Evolutionary conservation across 2,888 invertebrate genomes (phyloP), one percentile per base, ranked within the genome.

Genomic region (Trissolcus japonicus): DNA sequence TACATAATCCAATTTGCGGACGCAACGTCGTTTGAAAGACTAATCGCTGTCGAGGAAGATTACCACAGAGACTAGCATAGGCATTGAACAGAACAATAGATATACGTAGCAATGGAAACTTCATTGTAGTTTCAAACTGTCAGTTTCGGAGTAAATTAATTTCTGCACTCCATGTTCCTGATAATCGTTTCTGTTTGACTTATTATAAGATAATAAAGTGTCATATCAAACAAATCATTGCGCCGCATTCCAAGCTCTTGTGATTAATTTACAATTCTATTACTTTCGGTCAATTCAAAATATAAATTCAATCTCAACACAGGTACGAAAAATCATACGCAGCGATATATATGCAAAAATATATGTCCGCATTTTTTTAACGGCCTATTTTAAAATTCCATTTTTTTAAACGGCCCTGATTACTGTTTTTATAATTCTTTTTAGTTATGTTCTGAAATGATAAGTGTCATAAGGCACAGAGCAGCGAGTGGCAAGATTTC

Each of bases 1-100:
- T 76, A 61, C 79, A 68, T 76, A 79, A 79, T 79, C 76, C 79
- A 79, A 79, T 76, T 79, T 76, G 79, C 75, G 73, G 79, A 79
- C 73, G 73, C 76, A 76, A 53, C 73, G 72, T 76, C 79, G 76
- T 76, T 76, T 76, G 73, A 79, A 79, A 79, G 76, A 79, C 79
- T 79, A 79, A 76, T 79, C 73, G 79, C 72, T 74, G 76, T 66
- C 76, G 79, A 76, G 79, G 71, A 76, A 73, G 76, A 76, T 79
- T 76, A 76, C 69, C 53, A 35, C 35, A 79, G 68, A 68, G 68
- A 73, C 72, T 66, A 73, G 69, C 69, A 73, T 66, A 76, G 76
- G 65, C 75, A 75, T 72, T 73, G 79, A 79, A 79, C 65, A 66
- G 74, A 69, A 78, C 74, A 78, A 78, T 78, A 78, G 78, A 73